Evolutionary conservation across 1,140 invertebrate genomes (phyloP).

Genomic region (Conus betulinus): DNA sequence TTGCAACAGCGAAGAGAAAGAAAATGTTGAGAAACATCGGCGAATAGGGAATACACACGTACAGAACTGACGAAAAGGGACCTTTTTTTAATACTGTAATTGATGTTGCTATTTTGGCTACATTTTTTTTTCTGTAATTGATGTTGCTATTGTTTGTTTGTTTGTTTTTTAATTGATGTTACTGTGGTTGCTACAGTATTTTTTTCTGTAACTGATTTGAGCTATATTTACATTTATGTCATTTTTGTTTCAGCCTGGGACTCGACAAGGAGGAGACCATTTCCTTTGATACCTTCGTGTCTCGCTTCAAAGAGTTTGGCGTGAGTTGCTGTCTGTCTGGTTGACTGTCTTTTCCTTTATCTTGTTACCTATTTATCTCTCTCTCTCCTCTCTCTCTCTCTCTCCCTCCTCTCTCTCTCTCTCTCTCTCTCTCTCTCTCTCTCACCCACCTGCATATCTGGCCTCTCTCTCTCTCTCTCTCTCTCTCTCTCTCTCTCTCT

Average conservation of each 20-base stretch:
- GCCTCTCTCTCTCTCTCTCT: too few species aligned
- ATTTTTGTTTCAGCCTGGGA: slow-evolving; percentile 9
- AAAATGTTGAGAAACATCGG: too few species aligned
- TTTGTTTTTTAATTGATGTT: background rate
- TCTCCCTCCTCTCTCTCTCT: background rate
- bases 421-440: too few species aligned
- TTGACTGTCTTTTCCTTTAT: background rate
- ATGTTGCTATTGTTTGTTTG: background rate
- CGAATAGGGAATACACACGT: too few species aligned
- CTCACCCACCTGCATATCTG: too few species aligned
- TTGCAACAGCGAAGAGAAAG: too few species aligned
- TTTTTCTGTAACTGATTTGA: background rate
- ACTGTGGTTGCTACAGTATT: background rate
- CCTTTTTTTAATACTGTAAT: too few species aligned
- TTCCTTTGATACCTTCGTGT: slow-evolving; percentile 50
- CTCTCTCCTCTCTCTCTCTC: background rate
- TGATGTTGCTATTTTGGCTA: too few species aligned
- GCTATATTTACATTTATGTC: background rate
- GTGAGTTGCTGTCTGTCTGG: slow-evolving; percentile 20
- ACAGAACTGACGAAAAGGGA: too few species aligned
- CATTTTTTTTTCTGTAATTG: background rate
- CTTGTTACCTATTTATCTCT: background rate
- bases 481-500: too few species aligned
- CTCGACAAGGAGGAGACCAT: slow-evolving; percentile 27
- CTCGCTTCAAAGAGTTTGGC: slow-evolving; percentile 50